Evolutionary conservation across 2,888 invertebrate species (phyloP).

Genomic region (Unio delphinus): DNA sequence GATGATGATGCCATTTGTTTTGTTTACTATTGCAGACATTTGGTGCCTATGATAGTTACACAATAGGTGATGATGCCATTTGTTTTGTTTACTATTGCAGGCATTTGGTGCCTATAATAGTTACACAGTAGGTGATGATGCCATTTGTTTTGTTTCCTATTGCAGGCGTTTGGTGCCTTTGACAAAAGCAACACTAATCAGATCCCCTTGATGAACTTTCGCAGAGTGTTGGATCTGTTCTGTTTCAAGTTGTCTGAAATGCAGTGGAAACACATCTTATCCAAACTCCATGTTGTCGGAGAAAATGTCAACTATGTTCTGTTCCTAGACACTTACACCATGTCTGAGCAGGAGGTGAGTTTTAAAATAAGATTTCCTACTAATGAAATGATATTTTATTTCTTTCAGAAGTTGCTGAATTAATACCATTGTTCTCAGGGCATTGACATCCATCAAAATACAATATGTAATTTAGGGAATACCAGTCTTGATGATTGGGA

Average conservation of each 20-base stretch:
- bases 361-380: neutral
- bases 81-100: neutral
- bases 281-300: slow-evolving; percentile 44
- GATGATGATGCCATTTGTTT: no score
- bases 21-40: no score
- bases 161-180: slow-evolving; percentile 66
- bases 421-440: no score
- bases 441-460: no score
- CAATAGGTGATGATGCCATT: neutral
- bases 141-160: slow-evolving; percentile 8
- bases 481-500: no score
- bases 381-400: no score
- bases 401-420: no score
- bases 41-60: neutral
- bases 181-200: slow-evolving; percentile 59
- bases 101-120: no score
- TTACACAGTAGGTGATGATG: neutral
- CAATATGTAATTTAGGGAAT: no score
- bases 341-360: slow-evolving; percentile 46
- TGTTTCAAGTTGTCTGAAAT: slow-evolving; percentile 63
- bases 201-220: slow-evolving; percentile 57
- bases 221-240: slow-evolving; percentile 65
- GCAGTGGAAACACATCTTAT: slow-evolving; percentile 62
- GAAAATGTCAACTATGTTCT: slow-evolving; percentile 56
- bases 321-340: slow-evolving; percentile 54